Evolutionary conservation across 2,113 vertebrate genomes (phyloP).

Genomic region (Chlamydotis undulata): DNA sequence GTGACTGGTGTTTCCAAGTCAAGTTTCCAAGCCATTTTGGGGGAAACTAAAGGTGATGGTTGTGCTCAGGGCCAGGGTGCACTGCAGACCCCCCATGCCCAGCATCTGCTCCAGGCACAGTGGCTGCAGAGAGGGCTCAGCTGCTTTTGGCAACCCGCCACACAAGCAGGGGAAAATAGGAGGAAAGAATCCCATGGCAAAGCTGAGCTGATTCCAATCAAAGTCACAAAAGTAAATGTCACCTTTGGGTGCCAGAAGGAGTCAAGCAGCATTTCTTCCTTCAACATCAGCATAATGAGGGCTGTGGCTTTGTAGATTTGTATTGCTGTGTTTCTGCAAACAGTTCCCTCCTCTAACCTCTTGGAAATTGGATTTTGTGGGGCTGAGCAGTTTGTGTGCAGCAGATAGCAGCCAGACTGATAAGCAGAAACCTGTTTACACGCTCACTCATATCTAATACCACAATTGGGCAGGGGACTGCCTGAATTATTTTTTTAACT

Average conservation of each 20-base stretch:
- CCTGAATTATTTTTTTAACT: background rate
- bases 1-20: background rate
- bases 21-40: background rate
- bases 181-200: background rate
- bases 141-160: background rate
- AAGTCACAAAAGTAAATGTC: slow-evolving; percentile 36
- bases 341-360: slow-evolving; percentile 51
- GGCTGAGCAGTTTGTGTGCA: slow-evolving; percentile 58
- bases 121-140: rapidly evolving
- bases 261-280: slow-evolving; percentile 40
- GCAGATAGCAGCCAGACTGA: slow-evolving; percentile 54
- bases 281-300: slow-evolving; percentile 30
- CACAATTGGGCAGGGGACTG: background rate
- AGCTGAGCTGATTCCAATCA: slow-evolving; percentile 19
- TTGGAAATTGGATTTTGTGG: slow-evolving; percentile 69
- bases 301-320: slow-evolving; percentile 54
- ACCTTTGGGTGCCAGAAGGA: slow-evolving; percentile 17
- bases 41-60: background rate
- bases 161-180: background rate
- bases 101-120: background rate
- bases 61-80: background rate
- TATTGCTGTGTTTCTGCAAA: slow-evolving; percentile 59
- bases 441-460: slow-evolving; percentile 15
- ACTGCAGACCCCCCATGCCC: background rate
- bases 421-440: slow-evolving; percentile 66